phyloP scores from a whole-genome alignment of 2,113 vertebrate genomes.

The Amblyornis subalaris region DNA sequence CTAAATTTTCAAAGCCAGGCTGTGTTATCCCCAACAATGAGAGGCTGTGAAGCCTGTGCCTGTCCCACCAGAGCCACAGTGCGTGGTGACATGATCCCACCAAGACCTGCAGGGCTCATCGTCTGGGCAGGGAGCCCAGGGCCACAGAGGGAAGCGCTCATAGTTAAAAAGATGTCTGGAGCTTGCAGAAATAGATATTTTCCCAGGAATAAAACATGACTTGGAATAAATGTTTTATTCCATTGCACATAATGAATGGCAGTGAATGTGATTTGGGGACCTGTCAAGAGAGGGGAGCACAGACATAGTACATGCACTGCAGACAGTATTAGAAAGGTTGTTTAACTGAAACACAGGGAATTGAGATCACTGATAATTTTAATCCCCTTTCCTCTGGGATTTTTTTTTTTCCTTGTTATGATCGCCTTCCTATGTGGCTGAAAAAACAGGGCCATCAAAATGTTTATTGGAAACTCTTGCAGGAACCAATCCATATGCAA shows the following conservation, averaged over 20 bases:
- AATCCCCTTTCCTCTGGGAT: background rate
- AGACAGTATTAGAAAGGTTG: constrained; percentile 33
- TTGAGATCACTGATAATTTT: constrained; percentile 12
- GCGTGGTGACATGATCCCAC: background rate
- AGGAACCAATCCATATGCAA: background rate
- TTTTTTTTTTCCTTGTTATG: background rate
- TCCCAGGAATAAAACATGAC: constrained; percentile 59
- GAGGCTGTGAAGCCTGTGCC: background rate
- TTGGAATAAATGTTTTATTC: constrained; percentile 59
- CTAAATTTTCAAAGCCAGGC: background rate
- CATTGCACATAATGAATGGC: constrained; percentile 44
- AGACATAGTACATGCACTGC: constrained; percentile 10
- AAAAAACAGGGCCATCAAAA: background rate
- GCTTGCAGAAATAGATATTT: constrained; percentile 49
- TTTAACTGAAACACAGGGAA: constrained; percentile 27
- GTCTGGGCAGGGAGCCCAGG: background rate
- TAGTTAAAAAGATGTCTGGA: constrained; percentile 2
- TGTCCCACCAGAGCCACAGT: background rate
- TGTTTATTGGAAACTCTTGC: background rate
- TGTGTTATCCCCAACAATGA: background rate
- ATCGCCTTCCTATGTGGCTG: background rate
- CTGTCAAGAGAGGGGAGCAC: constrained; percentile 44
- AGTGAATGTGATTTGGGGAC: constrained; percentile 52
- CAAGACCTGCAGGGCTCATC: background rate
- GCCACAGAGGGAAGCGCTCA: background rate